Base-by-base conservation (phyloP, 2,888 invertebrate genomes). In the Eupeodes latifasciatus region DNA sequence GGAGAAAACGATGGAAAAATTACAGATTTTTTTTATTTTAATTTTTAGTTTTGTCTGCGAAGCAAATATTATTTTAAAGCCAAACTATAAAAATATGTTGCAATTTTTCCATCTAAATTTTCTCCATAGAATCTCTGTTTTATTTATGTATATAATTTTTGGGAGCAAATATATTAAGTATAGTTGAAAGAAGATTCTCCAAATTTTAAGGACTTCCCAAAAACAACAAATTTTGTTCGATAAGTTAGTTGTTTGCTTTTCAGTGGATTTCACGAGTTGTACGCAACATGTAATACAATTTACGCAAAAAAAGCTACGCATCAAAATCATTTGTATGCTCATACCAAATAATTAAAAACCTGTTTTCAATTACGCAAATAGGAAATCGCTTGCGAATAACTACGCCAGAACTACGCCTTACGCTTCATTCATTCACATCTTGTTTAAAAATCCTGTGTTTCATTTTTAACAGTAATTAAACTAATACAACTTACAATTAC, bases 171-270 rank as follows among this genome's bases (percentile, higher is more conserved):
- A 88, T 69, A 77, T 77, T 61, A 84, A 74, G 81, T 88, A 85
- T 77, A 71, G 59, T 78, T 88, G 53, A 64, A 51, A 77, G 76
- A 19, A 27, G 5, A 55, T 55, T 55, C 80, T 84, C 81, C 80
- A 88, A 69, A 81, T 76, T 80, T 84, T 84, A 69, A 88, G 88
- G 71, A 75, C 88, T 84, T 88, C 88, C 88, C 77, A 83, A 27
- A 44, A 71, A 55, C 19, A 80, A 49, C 34, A 78, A 72, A 55
- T 44, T 16, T 66, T 78, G 61, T 79, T 75, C 74, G 67, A 81
- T 57, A 55, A 72, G 69, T 81, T 77, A 67, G 36, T 61, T 55
- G 1, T 61, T 81, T 69, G 51, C 53, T 81, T 64, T 27, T 57
- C 51, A 19, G 34, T 76, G 69, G 74, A 47, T 12, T 72, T 77